A percentile compares a stretch with the other conserved stretches of the same genome.
Conservation (phyloP, 2,797 vertebrate species). For the Falco columbarius region DNA sequence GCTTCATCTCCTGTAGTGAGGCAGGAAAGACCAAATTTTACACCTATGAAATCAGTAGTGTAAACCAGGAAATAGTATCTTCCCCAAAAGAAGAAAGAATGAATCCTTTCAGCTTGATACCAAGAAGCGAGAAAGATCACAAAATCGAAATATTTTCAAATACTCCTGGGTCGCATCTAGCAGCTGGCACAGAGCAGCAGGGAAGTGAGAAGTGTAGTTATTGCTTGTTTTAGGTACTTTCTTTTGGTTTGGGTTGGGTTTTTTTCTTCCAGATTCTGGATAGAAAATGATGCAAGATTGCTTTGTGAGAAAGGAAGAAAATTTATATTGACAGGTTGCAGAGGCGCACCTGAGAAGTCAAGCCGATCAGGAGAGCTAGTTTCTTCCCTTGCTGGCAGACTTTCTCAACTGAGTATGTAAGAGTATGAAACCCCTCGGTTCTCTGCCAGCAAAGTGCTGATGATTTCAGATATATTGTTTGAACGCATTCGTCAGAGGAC, state of each 20-base stretch:
- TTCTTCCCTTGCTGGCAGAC: conserved; percentile 40
- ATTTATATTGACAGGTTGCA: not conserved
- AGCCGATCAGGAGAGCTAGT: conserved; percentile 17
- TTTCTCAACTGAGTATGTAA: not conserved
- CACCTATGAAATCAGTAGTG: not conserved
- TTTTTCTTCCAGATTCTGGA: not conserved
- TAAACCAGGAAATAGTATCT: not conserved
- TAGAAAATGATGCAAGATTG: not conserved
- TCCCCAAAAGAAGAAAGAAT: not conserved
- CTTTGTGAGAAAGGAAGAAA: not conserved
- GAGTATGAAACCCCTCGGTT: not conserved
- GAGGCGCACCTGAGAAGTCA: not conserved
- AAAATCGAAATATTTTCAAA: not conserved
- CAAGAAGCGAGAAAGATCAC: not conserved
- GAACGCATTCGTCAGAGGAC: fast-evolving
- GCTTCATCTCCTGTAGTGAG: not conserved
- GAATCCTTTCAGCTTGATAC: not conserved
- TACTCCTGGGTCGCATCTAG: not conserved
- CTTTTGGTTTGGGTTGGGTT: not conserved
- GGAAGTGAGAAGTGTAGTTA: not conserved
- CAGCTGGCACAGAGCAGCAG: conserved; percentile 17
- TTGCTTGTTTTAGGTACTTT: not conserved
- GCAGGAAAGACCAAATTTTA: not conserved
- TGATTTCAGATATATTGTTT: not conserved
- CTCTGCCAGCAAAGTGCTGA: not conserved